Base-by-base conservation (phyloP, 2,888 invertebrate genomes). In the Nomada goodeniana region DNA sequence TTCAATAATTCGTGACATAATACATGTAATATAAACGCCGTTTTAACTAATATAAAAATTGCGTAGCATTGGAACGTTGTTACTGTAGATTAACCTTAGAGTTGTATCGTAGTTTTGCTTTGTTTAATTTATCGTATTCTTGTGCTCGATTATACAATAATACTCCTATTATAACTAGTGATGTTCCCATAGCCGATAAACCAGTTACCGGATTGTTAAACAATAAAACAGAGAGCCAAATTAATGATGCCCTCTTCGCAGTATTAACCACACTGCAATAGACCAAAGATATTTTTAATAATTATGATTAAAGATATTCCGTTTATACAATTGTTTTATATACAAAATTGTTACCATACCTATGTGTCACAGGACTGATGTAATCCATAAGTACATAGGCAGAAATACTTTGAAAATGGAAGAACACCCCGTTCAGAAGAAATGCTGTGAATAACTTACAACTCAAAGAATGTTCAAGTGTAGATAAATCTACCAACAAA, bases 301-400 rank as follows among this genome's bases (percentile, higher is more conserved):
- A 26, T 23, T 36, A 0, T 15, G 23, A 26, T 36, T 93, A 71
- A 86, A 82, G 61, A 60, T 50, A 52, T 23, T 7, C 7, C 26
- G n/a, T 1, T 47, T n/a, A 11, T n/a, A n/a, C 59, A 15, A n/a
- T 20, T 61, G 42, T n/a, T 15, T 26, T 26, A 47, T 1, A 2
- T 55, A 13, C 59, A 50, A 47, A 52, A 50, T 36, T n/a, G 20
- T 11, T 44, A 57, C 29, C 53, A 47, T 36, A 96, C 96, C 96
- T 96, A 91, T 97, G 97, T 44, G 97, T 97, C 20, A 97, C 97
- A 36, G 97, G 97, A 92, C 96, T 96, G 91, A 97, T 96, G 90
- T 96, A 97, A 91, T 96, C 96, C 96, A 97, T 97, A 82, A 97
- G 95, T 81, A 96, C 96, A 92, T 97, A 97, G 9, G 97, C 97